These are phyloP conservation scores for Cyclophora punctaria DNA, from an alignment of 2,888 invertebrate species.

Conservation along the genomic window DNA sequence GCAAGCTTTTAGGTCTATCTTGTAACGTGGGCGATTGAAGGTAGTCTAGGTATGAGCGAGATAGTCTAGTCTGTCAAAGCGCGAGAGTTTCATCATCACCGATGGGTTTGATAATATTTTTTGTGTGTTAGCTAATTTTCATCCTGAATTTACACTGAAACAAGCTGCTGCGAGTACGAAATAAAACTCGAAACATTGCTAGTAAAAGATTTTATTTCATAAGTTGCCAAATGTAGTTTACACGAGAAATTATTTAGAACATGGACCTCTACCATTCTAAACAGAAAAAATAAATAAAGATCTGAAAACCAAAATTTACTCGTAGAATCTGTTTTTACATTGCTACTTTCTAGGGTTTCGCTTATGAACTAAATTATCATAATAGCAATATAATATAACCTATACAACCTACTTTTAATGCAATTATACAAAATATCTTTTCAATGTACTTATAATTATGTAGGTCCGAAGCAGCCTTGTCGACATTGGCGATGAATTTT, in stretches of 20 bases:
- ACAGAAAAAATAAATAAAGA: slow-evolving; percentile 61
- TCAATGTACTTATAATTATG: slow-evolving; percentile 57
- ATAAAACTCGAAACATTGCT: slow-evolving; percentile 20
- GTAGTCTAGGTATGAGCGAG: no score
- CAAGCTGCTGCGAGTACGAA: neutral
- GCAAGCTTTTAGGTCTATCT: no score
- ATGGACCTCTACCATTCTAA: slow-evolving; percentile 47
- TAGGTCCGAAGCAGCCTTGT: slow-evolving; percentile 19
- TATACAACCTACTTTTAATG: slow-evolving; percentile 61
- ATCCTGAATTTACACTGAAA: no score
- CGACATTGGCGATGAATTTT: slow-evolving; percentile 23
- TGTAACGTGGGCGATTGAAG: no score
- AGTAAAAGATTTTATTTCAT: slow-evolving; percentile 46
- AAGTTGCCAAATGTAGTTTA: slow-evolving; percentile 52
- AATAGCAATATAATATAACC: slow-evolving; percentile 44
- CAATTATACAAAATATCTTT: slow-evolving; percentile 71
- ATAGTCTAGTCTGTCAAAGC: no score
- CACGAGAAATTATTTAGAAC: slow-evolving; percentile 47
- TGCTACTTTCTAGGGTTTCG: slow-evolving; percentile 35
- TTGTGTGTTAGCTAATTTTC: no score
- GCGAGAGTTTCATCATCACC: no score
- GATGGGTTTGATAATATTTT: no score
- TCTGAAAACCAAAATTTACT: slow-evolving; percentile 43
- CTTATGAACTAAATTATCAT: slow-evolving; percentile 41
- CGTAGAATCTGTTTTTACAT: slow-evolving; percentile 57